These are phyloP conservation scores for Hypselothyrea guttata DNA, from an alignment of 2,888 invertebrate genomes.

Conservation along the genomic window DNA sequence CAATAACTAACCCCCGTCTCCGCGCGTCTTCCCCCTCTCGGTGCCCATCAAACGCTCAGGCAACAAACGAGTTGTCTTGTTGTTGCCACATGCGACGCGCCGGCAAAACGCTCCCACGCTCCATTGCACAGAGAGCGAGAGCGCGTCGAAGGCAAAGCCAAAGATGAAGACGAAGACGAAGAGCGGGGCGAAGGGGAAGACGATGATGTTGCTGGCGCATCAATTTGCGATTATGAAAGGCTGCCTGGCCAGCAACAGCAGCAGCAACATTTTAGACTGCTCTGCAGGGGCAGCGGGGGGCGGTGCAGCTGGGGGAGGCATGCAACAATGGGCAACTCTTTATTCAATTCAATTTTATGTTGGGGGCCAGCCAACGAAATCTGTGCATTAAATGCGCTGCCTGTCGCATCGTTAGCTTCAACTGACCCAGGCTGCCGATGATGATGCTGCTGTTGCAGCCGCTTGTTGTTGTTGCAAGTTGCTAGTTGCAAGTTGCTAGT, in stretches of 20 bases:
- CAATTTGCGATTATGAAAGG: constrained; percentile 76
- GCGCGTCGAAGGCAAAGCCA: background rate
- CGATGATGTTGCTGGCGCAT: constrained; percentile 67
- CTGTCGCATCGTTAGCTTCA: constrained; percentile 62
- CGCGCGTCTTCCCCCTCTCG: background rate
- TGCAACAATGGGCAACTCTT: constrained; percentile 63
- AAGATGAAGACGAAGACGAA: constrained; percentile 19
- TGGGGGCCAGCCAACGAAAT: constrained; percentile 61
- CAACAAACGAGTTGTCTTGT: constrained; percentile 37
- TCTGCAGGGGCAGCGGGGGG: constrained; percentile 12
- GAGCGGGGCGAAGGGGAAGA: background rate
- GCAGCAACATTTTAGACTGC: constrained; percentile 46
- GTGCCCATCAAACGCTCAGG: background rate
- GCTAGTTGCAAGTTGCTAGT: background rate
- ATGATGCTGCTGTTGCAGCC: constrained; percentile 2
- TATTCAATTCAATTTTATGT: constrained; percentile 71
- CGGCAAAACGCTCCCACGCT: constrained; percentile 69
- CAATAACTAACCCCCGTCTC: constrained; percentile 45
- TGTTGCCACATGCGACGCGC: constrained; percentile 53
- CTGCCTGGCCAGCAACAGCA: constrained; percentile 65
- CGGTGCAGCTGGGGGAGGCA: background rate
- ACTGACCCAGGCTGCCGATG: constrained; percentile 10
- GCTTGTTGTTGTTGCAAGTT: constrained; percentile 9
- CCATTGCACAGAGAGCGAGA: constrained; percentile 58
- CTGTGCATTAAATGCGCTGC: constrained; percentile 70